phyloP scores from a whole-genome alignment of 2,888 invertebrate genomes.

The Drosophila paranaensis region DNA sequence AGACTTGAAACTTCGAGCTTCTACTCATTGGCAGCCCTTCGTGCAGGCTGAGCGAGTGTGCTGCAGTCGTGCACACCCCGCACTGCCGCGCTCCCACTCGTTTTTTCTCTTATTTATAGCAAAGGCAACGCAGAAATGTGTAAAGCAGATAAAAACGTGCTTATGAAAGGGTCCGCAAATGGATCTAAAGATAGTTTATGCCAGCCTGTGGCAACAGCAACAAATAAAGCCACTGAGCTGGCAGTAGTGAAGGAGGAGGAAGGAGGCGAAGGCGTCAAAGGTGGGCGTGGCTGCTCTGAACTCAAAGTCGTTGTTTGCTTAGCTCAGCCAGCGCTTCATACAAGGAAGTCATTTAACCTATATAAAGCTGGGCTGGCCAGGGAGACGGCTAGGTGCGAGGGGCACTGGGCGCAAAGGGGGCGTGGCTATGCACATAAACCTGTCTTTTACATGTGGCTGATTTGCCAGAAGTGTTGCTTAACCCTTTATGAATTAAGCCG shows the following conservation, averaged over 20 bases:
- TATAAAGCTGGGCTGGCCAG: conserved; percentile 22
- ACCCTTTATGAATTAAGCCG: conserved; percentile 53
- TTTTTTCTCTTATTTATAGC: conserved; percentile 24
- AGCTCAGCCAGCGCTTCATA: conserved; percentile 26
- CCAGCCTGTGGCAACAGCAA: conserved; percentile 48
- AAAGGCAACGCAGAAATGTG: conserved; percentile 65
- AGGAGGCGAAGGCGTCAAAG: background rate
- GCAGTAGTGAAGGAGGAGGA: background rate
- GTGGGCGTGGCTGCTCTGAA: conserved; percentile 41
- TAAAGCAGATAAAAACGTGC: conserved; percentile 75
- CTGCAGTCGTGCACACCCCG: background rate
- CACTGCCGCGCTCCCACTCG: background rate
- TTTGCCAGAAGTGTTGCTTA: conserved; percentile 33
- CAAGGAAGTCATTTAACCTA: conserved; percentile 76
- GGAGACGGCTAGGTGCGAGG: background rate
- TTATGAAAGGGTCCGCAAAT: conserved; percentile 68
- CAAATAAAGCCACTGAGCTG: conserved; percentile 53
- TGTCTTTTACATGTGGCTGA: conserved; percentile 38
- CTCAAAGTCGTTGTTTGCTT: conserved; percentile 56
- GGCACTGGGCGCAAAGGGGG: background rate
- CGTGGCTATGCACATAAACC: conserved; percentile 31
- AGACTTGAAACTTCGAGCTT: too few species aligned
- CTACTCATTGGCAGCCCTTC: too few species aligned
- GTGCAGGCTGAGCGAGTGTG: background rate
- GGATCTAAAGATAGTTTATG: conserved; percentile 64